Conservation (phyloP, 2,113 vertebrate species). For the Toxotes jaculatrix region DNA sequence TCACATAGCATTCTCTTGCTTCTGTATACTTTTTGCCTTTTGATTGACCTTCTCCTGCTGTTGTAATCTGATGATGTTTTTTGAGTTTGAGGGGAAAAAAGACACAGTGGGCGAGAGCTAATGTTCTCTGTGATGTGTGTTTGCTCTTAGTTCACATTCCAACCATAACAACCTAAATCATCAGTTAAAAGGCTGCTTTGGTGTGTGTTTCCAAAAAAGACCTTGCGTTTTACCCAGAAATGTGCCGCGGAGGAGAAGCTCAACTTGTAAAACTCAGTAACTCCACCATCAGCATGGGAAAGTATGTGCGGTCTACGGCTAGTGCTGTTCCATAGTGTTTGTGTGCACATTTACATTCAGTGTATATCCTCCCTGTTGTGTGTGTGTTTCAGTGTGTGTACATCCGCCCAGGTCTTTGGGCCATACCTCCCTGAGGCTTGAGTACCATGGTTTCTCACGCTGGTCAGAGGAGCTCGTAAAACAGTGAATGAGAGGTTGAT, state of each 20-base stretch:
- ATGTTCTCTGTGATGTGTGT: conserved; percentile 76
- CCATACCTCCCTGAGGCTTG: conserved; percentile 55
- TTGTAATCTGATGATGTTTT: conserved; percentile 67
- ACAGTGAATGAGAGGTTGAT: conserved; percentile 76
- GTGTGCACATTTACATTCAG: neutral
- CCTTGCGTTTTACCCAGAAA: conserved; percentile 63
- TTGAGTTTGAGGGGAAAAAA: conserved; percentile 38
- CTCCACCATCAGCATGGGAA: conserved; percentile 69
- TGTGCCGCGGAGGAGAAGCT: conserved; percentile 60
- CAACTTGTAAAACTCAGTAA: conserved; percentile 67
- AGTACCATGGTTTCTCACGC: conserved; percentile 74
- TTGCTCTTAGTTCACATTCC: conserved; percentile 76
- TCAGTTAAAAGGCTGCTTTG: conserved; percentile 70
- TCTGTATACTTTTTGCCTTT: conserved; percentile 44
- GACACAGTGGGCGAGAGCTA: conserved; percentile 57
- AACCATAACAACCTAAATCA: conserved; percentile 79
- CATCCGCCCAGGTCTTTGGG: conserved; percentile 37
- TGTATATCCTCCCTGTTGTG: neutral
- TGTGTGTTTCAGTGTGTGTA: neutral
- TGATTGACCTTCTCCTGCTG: conserved; percentile 58
- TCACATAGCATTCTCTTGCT: neutral
- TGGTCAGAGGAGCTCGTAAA: conserved; percentile 73
- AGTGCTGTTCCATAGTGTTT: conserved; percentile 5
- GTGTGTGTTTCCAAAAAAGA: conserved; percentile 72
- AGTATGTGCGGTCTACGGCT: conserved; percentile 68